Evolutionary conservation across 2,888 invertebrate genomes (phyloP).

Genomic region (Gandaritis pyraliata): DNA sequence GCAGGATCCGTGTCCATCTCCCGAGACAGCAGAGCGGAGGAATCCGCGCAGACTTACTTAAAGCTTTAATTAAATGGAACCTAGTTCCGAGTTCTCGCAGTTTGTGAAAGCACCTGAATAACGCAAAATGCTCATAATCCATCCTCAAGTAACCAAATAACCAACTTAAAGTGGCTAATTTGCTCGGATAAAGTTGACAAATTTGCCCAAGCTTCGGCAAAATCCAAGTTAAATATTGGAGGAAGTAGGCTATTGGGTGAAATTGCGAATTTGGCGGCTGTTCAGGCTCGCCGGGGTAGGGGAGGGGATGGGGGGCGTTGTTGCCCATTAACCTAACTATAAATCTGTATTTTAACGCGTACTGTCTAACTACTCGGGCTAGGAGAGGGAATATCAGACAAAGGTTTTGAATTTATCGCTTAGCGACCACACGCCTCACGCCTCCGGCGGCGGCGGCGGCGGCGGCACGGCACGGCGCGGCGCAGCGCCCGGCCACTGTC

Average conservation of each 20-base stretch:
- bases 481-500: no score
- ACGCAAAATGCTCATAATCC: slow-evolving; percentile 14
- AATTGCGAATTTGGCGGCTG: slow-evolving; percentile 20
- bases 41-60: no score
- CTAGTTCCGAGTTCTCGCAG: neutral
- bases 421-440: neutral
- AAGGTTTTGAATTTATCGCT: slow-evolving; percentile 25
- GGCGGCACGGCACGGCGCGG: no score
- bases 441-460: no score
- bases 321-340: slow-evolving; percentile 29
- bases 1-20: no score
- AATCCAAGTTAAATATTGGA: slow-evolving; percentile 28
- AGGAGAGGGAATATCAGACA: slow-evolving; percentile 22
- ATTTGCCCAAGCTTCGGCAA: slow-evolving; percentile 17
- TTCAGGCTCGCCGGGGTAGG: neutral
- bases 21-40: no score
- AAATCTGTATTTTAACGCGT: slow-evolving; percentile 25
- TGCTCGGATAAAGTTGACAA: slow-evolving; percentile 23
- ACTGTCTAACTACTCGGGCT: slow-evolving; percentile 19
- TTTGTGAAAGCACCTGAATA: neutral
- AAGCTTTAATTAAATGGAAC: neutral
- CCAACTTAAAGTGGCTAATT: slow-evolving; percentile 32
- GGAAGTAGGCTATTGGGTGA: slow-evolving; percentile 13
- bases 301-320: neutral
- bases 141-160: slow-evolving; percentile 28